Base-by-base conservation (phyloP, 1,140 invertebrate genomes). In the Globodera rostochiensis region DNA sequence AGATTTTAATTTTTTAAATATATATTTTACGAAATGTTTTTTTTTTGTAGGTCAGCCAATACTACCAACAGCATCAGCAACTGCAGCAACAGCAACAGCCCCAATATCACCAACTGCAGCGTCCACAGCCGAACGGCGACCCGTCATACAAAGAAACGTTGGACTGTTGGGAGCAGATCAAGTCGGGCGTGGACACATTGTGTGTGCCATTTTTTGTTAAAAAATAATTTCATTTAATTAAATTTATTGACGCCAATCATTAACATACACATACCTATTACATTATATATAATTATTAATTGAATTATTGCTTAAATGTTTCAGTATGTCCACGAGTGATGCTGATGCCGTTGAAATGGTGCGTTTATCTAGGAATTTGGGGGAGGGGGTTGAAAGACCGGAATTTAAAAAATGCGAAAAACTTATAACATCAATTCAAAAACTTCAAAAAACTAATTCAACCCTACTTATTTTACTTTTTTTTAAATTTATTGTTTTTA, bases 151-250 rank as follows among this genome's bases (percentile, higher is more conserved):
- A 53, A 25, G 77, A 78, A 4, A 78, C 77, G 4, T 78, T 78
- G 49, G 77, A 78, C 66, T 78, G 77, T 49, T 78, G 77, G 77
- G 77, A 78, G 50, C 77, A 78, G 66, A 78, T 78, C 46, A 78
- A 78, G 8, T 66, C 77, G 49, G 77, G 70, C 70, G 77, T 78
- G 66, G 77, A 78, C 69, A 46, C 76, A 13, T 53, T 64, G 57
- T 64, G 4, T 15, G 57, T 64, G 11, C 6, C 15, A 15, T 64
- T 19, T 64, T 36, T 36, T 36, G 36, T 36, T 36, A 36, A 36
- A 36, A 36, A 36, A 36, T 36, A 36, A 36, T 36, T 36, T 36
- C 3, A 36, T 36, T 36, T 36, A 36, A 36, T 36, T 36, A 36
- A 36, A 36, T 36, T 36, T 36, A 36, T 36, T 36, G 36, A 36